A percentile compares a stretch with the other conserved stretches of the same genome.
Evolutionary conservation across 2,888 invertebrate species (phyloP).

Genomic region (Nomada flava): DNA sequence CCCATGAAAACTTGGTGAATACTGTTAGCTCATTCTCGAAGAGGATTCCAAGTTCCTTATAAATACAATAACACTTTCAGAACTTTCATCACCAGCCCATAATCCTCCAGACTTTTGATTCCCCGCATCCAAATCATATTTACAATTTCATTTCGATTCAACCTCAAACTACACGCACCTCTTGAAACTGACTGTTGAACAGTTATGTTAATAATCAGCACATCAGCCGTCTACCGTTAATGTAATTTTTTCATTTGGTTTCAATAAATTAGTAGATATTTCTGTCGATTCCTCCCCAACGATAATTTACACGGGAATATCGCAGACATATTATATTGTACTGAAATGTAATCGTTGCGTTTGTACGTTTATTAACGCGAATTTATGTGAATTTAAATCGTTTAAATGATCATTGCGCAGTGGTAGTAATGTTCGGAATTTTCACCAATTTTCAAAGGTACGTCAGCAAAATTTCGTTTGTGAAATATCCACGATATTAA

Average conservation of each 20-base stretch:
- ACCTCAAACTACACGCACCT: neutral
- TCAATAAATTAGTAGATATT: conserved; percentile 21
- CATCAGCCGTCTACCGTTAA: too few relatives aligned
- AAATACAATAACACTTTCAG: conserved; percentile 1
- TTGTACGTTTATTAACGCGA: too few relatives aligned
- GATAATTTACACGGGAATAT: conserved; percentile 36
- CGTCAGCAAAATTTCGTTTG: conserved; percentile 12
- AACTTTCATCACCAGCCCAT: neutral
- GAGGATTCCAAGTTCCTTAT: neutral
- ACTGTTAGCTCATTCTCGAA: neutral
- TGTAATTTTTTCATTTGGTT: too few relatives aligned
- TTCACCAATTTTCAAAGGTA: conserved; percentile 1
- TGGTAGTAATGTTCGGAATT: conserved; percentile 1
- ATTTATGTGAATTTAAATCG: too few relatives aligned
- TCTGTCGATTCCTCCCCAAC: conserved; percentile 35
- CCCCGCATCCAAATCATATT: neutral
- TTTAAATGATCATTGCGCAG: too few relatives aligned
- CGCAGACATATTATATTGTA: conserved; percentile 40
- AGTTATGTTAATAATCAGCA: too few relatives aligned
- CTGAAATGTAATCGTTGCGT: too few relatives aligned
- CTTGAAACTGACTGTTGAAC: too few relatives aligned
- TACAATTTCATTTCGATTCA: neutral
- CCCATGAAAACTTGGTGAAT: neutral
- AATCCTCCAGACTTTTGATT: neutral
- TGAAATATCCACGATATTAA: conserved; percentile 45